Evolutionary conservation across 2,888 invertebrate species (phyloP), one percentile per base, ranked within the genome.

Genomic region (Ectemnius continuus): DNA sequence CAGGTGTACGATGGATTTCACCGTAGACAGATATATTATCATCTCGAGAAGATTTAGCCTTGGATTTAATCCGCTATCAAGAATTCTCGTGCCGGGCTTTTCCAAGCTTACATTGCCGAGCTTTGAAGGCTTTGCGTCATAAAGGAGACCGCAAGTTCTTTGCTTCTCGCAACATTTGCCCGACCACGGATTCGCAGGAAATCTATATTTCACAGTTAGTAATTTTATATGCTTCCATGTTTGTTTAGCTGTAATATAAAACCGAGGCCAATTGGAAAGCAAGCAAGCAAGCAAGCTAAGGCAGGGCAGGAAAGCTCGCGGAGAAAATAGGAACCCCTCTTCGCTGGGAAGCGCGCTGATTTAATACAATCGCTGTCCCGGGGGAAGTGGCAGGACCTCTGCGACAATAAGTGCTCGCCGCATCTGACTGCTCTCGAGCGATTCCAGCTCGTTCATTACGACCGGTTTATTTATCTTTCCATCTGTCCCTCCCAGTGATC

Each of bases 381-480:
- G 36, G 77, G 77, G 81, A 73, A 46, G 65, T 36, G 67, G 46
- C 68, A 13, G 66, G 76, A 70, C 70, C 73, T 70, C 75, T 48
- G 73, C 61, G 82, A 82, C 82, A 82, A 82, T 78, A 82, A 78
- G 78, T 73, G 70, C 59, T 68, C 73, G 70, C 60, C 72, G 70
- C 74, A 78, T 79, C 75, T 66, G 73, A 81, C 71, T 72, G 69
- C 72, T 76, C 71, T 76, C 74, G 73, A 75, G 48, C 75, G 75
- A 78, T 76, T 62, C 60, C 14, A 61, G 67, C 81, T 80, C 77
- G 78, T 86, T 85, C 86, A 85, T 86, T 83, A 86, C 84, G 78
- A 69, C 75, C 70, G 79, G 83, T 86, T 87, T 85, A 82, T 88
- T 87, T 86, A 85, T 86, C 85, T 81, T 83, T 80, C 82, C 82